Percentiles rank a stretch among this genome's conserved stretches.
phyloP scores from a whole-genome alignment of 2,888 invertebrate genomes.

The Odontocerum albicorne region DNA sequence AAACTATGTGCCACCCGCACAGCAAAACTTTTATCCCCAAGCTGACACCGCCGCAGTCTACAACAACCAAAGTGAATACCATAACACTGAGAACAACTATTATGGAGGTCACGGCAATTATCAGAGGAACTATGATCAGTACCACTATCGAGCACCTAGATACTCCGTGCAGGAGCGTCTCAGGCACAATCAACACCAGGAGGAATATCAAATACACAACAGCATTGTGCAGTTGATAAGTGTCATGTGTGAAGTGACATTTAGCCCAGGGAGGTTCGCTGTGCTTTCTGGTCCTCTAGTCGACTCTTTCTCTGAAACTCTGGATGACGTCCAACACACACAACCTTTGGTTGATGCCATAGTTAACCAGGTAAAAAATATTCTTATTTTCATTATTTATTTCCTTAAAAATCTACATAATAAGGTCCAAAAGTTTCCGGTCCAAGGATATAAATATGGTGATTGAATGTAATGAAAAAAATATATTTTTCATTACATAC shows the following conservation, averaged over 20 bases:
- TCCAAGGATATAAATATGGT: no score
- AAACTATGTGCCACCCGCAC: conserved; percentile 47
- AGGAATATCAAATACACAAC: conserved; percentile 41
- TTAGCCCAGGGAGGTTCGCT: conserved; percentile 79
- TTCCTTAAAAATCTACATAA: no score
- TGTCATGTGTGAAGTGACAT: conserved; percentile 73
- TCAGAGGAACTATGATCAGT: conserved; percentile 20
- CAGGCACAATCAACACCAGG: conserved; percentile 48
- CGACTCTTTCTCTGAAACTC: conserved; percentile 67
- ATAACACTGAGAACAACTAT: conserved; percentile 9
- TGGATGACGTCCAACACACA: conserved; percentile 63
- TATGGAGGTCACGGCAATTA: conserved; percentile 37
- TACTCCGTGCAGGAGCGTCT: conserved; percentile 46
- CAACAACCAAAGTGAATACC: conserved; percentile 18
- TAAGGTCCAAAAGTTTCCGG: no score
- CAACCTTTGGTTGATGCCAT: conserved; percentile 67
- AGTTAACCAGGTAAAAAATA: conserved; percentile 60
- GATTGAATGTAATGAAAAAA: no score
- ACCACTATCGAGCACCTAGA: conserved; percentile 22
- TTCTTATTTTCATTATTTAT: conserved; percentile 21
- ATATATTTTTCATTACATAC: conserved; percentile 34
- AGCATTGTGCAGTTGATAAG: conserved; percentile 64
- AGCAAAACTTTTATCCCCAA: conserved; percentile 35
- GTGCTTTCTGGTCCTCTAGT: conserved; percentile 68
- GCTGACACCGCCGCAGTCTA: conserved; percentile 18